Evolutionary conservation across 2,113 vertebrate genomes (phyloP), one percentile per base, ranked within the genome.

Genomic region (Tyto alba): DNA sequence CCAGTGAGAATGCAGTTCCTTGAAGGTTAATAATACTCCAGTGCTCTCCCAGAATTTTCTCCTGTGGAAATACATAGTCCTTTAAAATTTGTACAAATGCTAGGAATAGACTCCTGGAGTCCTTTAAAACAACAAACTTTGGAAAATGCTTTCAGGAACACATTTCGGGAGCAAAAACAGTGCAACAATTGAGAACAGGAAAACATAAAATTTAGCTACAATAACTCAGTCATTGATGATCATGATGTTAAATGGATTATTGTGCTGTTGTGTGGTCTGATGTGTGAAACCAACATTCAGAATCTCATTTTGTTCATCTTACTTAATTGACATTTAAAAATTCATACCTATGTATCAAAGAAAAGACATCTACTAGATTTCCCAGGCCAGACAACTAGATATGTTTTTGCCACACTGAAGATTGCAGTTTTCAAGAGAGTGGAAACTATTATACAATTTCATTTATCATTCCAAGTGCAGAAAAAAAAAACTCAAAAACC

Each of bases 291-390:
- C 15, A 57, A 17, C 29, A 66, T 57, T 74, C 45, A 91, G 47
- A 75, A 62, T 45, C 16, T 43, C 0, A 0, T 84, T 89, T 91
- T 73, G 2, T 21, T 66, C 30, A 50, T 14, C 5, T 91, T 82
- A 19, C 10, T 57, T 60, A 71, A 50, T 0, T 71, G 50, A 34
- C 11, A 36, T 55, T 67, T 11, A 63, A 82, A 82, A 62, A 43
- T 11, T 27, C 3, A 32, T 52, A 22, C 9, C 0, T 1, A 12
- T 11, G 11, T 13, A 74, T 3, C 13, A 75, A 48, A 82, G 8
- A n/a, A 7, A 69, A 59, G 13, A 20, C 1, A 79, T 88, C 36
- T 60, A 21, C 4, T 34, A 34, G 4, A 21, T 20, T 2, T 52
- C 27, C 19, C 19, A 74, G 32, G 5, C 7, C n/a, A 66, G 29